Evolutionary conservation across 2,888 invertebrate species (phyloP).

Genomic region (Andrena trimmerana): DNA sequence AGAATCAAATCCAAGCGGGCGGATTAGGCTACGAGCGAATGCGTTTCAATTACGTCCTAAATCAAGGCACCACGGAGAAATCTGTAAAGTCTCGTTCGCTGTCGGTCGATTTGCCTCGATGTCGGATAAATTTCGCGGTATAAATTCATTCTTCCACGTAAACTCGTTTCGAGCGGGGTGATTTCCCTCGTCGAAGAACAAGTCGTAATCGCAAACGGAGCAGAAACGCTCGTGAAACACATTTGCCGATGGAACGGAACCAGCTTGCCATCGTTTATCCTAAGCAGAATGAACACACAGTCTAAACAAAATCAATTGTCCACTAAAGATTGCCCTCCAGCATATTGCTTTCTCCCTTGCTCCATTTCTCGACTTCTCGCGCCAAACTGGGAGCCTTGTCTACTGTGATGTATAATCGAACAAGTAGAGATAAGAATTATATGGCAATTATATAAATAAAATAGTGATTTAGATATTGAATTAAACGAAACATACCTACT

Average conservation of each 20-base stretch:
- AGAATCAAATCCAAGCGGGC: slow-evolving; percentile 26
- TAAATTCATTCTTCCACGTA: slow-evolving; percentile 53
- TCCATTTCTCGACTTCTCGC: too few species aligned
- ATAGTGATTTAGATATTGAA: too few species aligned
- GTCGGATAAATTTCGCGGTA: slow-evolving; percentile 39
- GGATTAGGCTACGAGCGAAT: slow-evolving; percentile 27
- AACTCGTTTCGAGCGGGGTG: slow-evolving; percentile 17
- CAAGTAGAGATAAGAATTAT: too few species aligned
- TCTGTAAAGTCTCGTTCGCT: slow-evolving; percentile 29
- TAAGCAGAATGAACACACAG: neutral
- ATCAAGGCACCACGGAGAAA: slow-evolving; percentile 18
- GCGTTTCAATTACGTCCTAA: slow-evolving; percentile 43
- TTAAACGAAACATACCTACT: too few species aligned
- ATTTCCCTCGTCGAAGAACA: slow-evolving; percentile 26
- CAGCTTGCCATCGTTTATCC: neutral
- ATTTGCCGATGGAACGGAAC: slow-evolving; percentile 1
- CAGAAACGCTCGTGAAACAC: slow-evolving; percentile 41
- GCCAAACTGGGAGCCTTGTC: too few species aligned
- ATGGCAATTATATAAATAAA: too few species aligned
- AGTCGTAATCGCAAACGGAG: slow-evolving; percentile 43
- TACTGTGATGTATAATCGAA: too few species aligned
- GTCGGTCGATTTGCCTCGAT: slow-evolving; percentile 48
- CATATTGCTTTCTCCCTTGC: too few species aligned
- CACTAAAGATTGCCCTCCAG: too few species aligned
- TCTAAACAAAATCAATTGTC: too few species aligned